Base-by-base conservation (phyloP, 2,113 vertebrate genomes). In the Nyctereutes procyonoides region DNA sequence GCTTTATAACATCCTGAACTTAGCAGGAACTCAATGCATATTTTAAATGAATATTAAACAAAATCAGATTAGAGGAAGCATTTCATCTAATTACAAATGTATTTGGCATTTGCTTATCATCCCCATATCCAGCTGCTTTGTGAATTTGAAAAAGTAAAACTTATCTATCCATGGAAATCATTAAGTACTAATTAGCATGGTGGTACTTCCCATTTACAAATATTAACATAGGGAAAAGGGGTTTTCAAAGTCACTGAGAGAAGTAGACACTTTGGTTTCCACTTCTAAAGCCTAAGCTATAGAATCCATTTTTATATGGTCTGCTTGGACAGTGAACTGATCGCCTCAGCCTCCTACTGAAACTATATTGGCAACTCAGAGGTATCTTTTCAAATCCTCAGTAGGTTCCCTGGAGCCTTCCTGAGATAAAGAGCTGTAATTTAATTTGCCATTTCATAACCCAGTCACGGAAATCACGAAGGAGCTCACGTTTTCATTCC, bases 401-500 rank as follows among this genome's bases (percentile, higher is more conserved):
- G 89, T 98, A 97, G 93, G 32, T 90, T n/a, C 88, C 96, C 87
- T 96, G 84, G 96, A 98, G 98, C 86, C 93, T 96, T 96, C 93
- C 86, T 63, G 76, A 98, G 98, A 98, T 98, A 98, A 98, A 97
- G 95, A 98, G 98, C 97, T 96, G 67, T 97, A 98, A 98, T 98
- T 98, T 98, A 98, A 98, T 98, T 98, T 99, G 88, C 53, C 77
- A 97, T 98, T 98, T 92, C 95, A 98, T 97, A 98, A 98, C 97
- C 94, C 87, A 98, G 98, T 97, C 98, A 98, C 88, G n/a, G 95
- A 98, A 98, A 92, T 93, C 97, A 98, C 22, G 92, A 98, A 98
- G 98, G 98, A 98, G 96, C 97, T 98, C 19, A 94, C 96, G 91
- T 98, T 98, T 98, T 98, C 98, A 88, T 95, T 96, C 97, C 97